Percentiles rank a stretch among this genome's conserved stretches.
phyloP scores from a whole-genome alignment of 2,888 invertebrate species.

The Archips xylosteana region DNA sequence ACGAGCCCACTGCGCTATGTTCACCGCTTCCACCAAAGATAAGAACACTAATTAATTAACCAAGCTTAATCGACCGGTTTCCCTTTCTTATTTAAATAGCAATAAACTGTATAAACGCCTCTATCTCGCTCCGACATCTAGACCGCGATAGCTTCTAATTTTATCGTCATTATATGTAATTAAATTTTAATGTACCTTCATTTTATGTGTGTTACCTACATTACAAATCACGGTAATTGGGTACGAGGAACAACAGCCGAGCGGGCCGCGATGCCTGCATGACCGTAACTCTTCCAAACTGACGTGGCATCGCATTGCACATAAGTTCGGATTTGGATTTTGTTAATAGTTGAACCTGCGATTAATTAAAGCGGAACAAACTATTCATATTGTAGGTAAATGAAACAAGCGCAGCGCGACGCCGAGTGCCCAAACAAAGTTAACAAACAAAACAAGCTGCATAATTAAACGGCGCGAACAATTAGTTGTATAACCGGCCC shows the following conservation, averaged over 20 bases:
- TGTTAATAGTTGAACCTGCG: not conserved
- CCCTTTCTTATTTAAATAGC: constrained; percentile 39
- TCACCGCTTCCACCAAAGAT: constrained; percentile 35
- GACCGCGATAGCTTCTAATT: constrained; percentile 22
- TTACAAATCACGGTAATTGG: constrained; percentile 36
- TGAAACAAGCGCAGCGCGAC: constrained; percentile 18
- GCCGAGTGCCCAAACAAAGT: constrained; percentile 43
- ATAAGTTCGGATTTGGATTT: not conserved
- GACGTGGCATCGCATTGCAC: not conserved
- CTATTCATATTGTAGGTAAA: constrained; percentile 23
- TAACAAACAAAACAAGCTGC: constrained; percentile 45
- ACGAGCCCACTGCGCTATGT: constrained; percentile 30
- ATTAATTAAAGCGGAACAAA: constrained; percentile 23
- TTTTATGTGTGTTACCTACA: constrained; percentile 31
- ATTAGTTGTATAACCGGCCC: constrained; percentile 46
- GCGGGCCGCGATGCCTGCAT: constrained; percentile 4
- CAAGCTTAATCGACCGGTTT: constrained; percentile 24
- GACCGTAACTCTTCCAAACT: constrained; percentile 31
- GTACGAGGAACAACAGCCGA: constrained; percentile 12
- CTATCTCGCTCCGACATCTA: constrained; percentile 32
- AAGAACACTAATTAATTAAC: constrained; percentile 41
- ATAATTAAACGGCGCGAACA: constrained; percentile 48
- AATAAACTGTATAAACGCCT: constrained; percentile 26
- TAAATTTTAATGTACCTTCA: constrained; percentile 24
- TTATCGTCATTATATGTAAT: constrained; percentile 15